phyloP scores from a whole-genome alignment of 2,797 vertebrate genomes.

The Taenioides sp. region DNA sequence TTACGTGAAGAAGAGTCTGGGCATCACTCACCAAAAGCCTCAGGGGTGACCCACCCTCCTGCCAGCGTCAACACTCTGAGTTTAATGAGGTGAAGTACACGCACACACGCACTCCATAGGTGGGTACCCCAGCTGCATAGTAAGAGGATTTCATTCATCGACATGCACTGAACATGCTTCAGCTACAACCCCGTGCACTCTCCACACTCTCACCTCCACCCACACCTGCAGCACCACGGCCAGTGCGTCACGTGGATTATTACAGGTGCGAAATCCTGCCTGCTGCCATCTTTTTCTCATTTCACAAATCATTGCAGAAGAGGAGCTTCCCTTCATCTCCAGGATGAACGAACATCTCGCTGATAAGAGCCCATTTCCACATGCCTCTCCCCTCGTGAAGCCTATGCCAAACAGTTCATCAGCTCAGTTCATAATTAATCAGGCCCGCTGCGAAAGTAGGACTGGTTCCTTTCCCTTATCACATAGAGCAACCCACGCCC shows the following conservation, averaged over 20 bases:
- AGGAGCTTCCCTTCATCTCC: neutral
- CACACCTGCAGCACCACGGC: slow-evolving; percentile 49
- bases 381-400: slow-evolving; percentile 14
- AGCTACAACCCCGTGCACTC: slow-evolving; percentile 39
- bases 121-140: slow-evolving; percentile 62
- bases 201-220: slow-evolving; percentile 48
- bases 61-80: slow-evolving; percentile 71
- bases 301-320: neutral
- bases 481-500: slow-evolving; percentile 63
- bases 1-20: slow-evolving; percentile 32
- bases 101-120: slow-evolving; percentile 40
- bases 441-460: slow-evolving; percentile 39
- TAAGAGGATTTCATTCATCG: slow-evolving; percentile 70
- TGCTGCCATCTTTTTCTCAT: slow-evolving; percentile 9
- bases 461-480: slow-evolving; percentile 52
- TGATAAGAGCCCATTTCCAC: slow-evolving; percentile 4
- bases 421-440: slow-evolving; percentile 53
- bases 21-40: slow-evolving; percentile 59
- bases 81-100: slow-evolving; percentile 69
- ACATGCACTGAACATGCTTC: slow-evolving; percentile 56
- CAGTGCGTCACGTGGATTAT: slow-evolving; percentile 23
- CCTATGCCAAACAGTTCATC: slow-evolving; percentile 33
- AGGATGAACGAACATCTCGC: neutral
- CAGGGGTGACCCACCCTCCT: slow-evolving; percentile 60
- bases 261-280: slow-evolving; percentile 48